Conservation (phyloP, 1,140 invertebrate species). For the Metaphire vulgaris region DNA sequence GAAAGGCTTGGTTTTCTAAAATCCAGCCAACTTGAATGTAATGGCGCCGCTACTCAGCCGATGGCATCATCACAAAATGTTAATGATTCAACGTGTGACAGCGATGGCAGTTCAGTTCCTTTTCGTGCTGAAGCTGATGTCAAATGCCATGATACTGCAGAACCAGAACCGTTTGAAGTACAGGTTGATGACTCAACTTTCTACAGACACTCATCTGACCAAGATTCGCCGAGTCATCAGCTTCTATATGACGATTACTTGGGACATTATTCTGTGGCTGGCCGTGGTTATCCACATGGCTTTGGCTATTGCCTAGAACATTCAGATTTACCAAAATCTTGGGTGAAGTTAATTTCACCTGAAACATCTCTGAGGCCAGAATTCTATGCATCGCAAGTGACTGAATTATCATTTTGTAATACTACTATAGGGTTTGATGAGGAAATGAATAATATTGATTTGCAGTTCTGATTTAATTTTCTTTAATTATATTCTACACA, state of each 20-base stretch:
- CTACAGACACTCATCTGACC: background rate
- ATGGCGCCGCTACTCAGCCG: too few relatives aligned
- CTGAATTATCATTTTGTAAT: too few relatives aligned
- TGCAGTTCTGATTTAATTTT: too few relatives aligned
- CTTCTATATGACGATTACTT: background rate
- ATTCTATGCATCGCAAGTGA: too few relatives aligned
- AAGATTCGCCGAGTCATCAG: background rate
- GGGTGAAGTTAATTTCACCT: too few relatives aligned
- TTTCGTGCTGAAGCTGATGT: too few relatives aligned
- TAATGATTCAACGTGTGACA: background rate
- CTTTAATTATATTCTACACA: too few relatives aligned
- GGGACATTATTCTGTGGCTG: background rate
- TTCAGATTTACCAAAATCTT: too few relatives aligned
- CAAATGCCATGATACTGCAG: background rate
- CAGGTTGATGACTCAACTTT: background rate
- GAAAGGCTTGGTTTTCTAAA: background rate
- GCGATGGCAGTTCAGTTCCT: background rate
- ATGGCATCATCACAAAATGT: too few relatives aligned
- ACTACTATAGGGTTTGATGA: too few relatives aligned
- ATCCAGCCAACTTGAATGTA: background rate
- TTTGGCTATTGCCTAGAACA: background rate
- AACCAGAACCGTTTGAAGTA: background rate
- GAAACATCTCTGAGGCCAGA: too few relatives aligned
- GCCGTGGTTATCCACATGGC: background rate
- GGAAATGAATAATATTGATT: too few relatives aligned